A percentile compares a stretch with the other conserved stretches of the same genome.
Conservation (phyloP, 2,797 vertebrate genomes). For the Alcedo quadribrachys region DNA sequence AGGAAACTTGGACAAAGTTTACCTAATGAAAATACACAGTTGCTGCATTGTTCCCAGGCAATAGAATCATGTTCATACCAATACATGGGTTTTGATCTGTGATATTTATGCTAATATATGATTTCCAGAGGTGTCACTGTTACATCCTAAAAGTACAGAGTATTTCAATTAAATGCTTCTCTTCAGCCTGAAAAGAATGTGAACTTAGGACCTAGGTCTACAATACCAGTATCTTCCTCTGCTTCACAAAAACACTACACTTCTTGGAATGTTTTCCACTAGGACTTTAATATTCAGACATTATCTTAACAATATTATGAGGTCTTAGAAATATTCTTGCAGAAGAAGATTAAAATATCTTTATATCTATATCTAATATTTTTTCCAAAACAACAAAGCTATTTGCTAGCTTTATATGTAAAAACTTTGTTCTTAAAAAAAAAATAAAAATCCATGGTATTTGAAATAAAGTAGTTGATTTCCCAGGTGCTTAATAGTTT, state of each 20-base stretch:
- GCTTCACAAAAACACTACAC: background rate
- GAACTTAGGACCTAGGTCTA: background rate
- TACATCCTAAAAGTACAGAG: background rate
- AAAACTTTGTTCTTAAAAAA: constrained; percentile 1
- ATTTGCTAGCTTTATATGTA: constrained; percentile 2
- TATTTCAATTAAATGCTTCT: background rate
- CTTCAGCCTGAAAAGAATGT: background rate
- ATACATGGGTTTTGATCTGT: background rate
- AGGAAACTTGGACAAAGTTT: background rate
- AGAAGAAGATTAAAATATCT: background rate
- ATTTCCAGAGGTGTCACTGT: background rate
- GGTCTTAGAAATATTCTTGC: background rate
- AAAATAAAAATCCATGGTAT: constrained; percentile 5
- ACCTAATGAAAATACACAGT: background rate
- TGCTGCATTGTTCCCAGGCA: background rate
- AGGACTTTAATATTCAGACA: background rate
- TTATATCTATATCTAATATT: background rate
- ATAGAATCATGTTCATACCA: background rate
- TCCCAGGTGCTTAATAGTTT: constrained; percentile 39
- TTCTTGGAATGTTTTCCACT: background rate
- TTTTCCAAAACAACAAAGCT: background rate
- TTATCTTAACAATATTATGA: background rate
- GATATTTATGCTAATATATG: background rate
- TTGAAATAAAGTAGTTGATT: constrained; percentile 51
- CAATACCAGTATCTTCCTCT: background rate